A percentile compares a stretch with the other conserved stretches of the same genome.
phyloP scores from a whole-genome alignment of 2,888 invertebrate genomes.

The Aphodius granarius region DNA sequence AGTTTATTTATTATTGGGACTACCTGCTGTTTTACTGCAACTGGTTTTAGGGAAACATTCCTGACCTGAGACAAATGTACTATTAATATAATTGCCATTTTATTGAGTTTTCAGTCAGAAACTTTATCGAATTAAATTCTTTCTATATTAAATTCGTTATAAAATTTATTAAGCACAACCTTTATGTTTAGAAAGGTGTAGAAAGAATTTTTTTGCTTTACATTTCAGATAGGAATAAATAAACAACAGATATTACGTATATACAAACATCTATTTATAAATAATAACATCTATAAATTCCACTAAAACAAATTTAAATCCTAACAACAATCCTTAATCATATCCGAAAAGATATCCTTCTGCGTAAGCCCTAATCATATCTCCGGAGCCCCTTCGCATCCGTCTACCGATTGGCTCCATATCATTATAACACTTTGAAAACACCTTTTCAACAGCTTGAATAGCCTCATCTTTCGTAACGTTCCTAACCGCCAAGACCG shows the following conservation, averaged over 20 bases:
- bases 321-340: conserved; percentile 48
- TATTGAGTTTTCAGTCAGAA: too few relatives aligned
- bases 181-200: too few relatives aligned
- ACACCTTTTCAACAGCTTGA: conserved; percentile 82
- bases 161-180: too few relatives aligned
- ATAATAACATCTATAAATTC: neutral
- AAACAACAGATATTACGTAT: neutral
- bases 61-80: too few relatives aligned
- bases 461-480: conserved; percentile 72
- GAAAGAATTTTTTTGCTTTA: too few relatives aligned
- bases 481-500: conserved; percentile 80
- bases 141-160: too few relatives aligned
- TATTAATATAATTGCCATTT: too few relatives aligned
- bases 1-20: too few relatives aligned
- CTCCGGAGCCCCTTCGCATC: conserved; percentile 72
- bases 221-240: neutral
- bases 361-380: conserved; percentile 73
- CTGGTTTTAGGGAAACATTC: too few relatives aligned
- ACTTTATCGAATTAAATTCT: too few relatives aligned
- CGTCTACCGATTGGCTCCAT: conserved; percentile 88
- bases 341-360: conserved; percentile 83
- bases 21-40: too few relatives aligned
- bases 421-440: conserved; percentile 88
- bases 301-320: neutral
- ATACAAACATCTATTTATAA: neutral